A percentile compares a stretch with the other conserved stretches of the same genome.
Evolutionary conservation across 2,797 vertebrate genomes (phyloP).

Genomic region (Brachymystax lenok): DNA sequence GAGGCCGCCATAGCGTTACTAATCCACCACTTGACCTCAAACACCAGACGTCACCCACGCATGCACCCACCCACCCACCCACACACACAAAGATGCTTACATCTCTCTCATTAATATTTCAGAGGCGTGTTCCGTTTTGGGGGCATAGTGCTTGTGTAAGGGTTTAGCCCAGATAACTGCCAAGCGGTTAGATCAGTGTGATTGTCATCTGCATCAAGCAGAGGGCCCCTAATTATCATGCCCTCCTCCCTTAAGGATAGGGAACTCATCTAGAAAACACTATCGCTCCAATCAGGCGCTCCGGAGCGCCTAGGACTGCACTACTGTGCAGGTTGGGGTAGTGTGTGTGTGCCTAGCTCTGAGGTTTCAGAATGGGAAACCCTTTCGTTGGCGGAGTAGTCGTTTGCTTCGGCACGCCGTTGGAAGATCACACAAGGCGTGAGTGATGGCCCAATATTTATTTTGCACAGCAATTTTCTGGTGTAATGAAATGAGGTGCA

Average conservation of each 20-base stretch:
- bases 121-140: constrained; percentile 61
- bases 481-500: constrained; percentile 9
- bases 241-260: constrained; percentile 27
- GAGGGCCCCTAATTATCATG: constrained; percentile 58
- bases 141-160: constrained; percentile 65
- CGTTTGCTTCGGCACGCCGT: constrained; percentile 14
- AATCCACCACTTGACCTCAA: constrained; percentile 55
- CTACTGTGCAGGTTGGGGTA: background rate
- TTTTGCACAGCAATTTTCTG: constrained; percentile 68
- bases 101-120: constrained; percentile 70
- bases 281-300: background rate
- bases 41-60: constrained; percentile 25
- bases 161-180: constrained; percentile 53
- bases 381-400: constrained; percentile 7
- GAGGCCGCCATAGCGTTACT: constrained; percentile 31
- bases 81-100: constrained; percentile 23
- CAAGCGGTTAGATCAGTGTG: constrained; percentile 41
- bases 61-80: constrained; percentile 23
- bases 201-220: constrained; percentile 47
- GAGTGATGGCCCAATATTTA: constrained; percentile 67
- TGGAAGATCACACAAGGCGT: constrained; percentile 16
- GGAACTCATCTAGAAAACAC: constrained; percentile 24
- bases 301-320: background rate
- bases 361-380: constrained; percentile 3
- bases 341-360: background rate